Base-by-base conservation (phyloP, 2,113 vertebrate genomes). In the Malurus melanocephalus region DNA sequence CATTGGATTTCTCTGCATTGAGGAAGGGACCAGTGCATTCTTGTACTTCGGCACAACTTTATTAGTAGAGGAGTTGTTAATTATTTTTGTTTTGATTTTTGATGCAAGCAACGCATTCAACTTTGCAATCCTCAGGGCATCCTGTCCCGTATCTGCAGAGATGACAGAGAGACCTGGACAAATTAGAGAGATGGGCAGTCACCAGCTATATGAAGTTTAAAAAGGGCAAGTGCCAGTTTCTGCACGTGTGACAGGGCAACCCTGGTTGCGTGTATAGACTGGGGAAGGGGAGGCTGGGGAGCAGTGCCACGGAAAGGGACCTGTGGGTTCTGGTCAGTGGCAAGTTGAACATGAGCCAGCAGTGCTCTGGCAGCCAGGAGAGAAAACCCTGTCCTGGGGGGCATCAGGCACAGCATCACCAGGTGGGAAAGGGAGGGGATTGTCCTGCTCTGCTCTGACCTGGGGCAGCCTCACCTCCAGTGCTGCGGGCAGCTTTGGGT, bases 1-100 rank as follows among this genome's bases (percentile, higher is more conserved):
- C 91, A 46, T 94, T 96, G 72, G 96, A 89, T 92, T 97, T 98
- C 82, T 98, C 96, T 2, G 92, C 95, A 49, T 71, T 96, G 66
- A 98, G 83, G 33, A 98, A 26, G 96, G 48, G 19, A 97, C 98
- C 61, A 98, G 73, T 16, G 97, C 98, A 94, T 97, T 98, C 90
- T 98, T 98, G 82, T 94, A 97, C 94, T 98, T 98, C 56, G 98
- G 73, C 23, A 98, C 98, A 24, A 97, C 69, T 91, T 98, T 98
- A 89, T 98, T 96, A 92, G 97, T 97, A 43, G 97, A 98, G 10
- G 97, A 98, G 24, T 98, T 98, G 69, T 98, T 97, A 30, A 97
- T 96, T 49, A 97, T 93, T 83, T 97, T 98, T 10, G 92, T 96
- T 87, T 96, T 98, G 82, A 98, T 97, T 88, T 98, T 98, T 35